A percentile compares a stretch with the other conserved stretches of the same genome.
phyloP scores from a whole-genome alignment of 2,797 vertebrate genomes.

The Helarctos malayanus region DNA sequence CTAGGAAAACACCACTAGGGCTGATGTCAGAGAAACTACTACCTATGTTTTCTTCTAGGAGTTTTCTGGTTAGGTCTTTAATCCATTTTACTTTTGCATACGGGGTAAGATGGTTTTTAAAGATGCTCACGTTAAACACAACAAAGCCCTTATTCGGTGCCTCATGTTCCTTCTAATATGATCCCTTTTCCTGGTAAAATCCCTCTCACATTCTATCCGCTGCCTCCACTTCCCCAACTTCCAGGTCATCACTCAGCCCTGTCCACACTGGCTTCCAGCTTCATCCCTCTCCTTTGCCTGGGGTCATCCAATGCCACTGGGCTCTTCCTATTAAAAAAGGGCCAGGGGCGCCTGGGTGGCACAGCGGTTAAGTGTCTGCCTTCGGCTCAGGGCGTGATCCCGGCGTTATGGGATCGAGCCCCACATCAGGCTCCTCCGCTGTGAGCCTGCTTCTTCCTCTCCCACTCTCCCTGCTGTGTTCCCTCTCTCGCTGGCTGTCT shows the following conservation, averaged over 20 bases:
- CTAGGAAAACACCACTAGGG: not conserved
- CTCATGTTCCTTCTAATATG: not conserved
- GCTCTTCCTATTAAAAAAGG: not conserved
- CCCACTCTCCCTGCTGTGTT: too few relatives aligned
- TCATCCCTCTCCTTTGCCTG: too few relatives aligned
- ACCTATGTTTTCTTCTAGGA: not conserved
- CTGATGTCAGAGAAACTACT: not conserved
- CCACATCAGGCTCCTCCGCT: too few relatives aligned
- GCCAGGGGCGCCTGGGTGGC: too few relatives aligned
- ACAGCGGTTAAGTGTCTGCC: too few relatives aligned
- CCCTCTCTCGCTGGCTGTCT: too few relatives aligned
- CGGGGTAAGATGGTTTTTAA: not conserved
- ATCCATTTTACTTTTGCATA: not conserved
- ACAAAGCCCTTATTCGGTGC: not conserved
- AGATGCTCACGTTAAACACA: not conserved
- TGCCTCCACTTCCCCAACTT: too few relatives aligned
- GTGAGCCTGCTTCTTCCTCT: too few relatives aligned
- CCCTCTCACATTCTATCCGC: not conserved
- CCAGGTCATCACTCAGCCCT: not conserved
- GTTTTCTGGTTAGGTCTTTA: not conserved
- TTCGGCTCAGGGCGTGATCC: too few relatives aligned
- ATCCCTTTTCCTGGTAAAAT: not conserved
- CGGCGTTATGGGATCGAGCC: too few relatives aligned
- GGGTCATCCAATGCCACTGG: not conserved
- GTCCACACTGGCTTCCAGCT: not conserved